Conservation (phyloP, 2,888 invertebrate genomes). For the Frankliniella fusca region DNA sequence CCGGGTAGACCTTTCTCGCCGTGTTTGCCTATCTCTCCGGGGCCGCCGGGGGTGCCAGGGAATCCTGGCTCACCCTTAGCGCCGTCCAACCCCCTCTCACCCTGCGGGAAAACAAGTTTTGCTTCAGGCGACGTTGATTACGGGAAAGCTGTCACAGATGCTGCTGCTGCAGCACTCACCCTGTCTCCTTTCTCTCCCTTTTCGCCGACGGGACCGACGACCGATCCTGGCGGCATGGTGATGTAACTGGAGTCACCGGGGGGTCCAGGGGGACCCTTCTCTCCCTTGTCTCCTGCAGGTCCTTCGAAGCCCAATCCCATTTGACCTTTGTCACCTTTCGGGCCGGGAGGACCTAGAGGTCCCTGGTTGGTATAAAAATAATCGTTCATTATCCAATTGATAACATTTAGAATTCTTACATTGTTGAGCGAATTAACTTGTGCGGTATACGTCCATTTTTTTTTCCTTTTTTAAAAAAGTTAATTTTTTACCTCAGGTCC, state of each 20-base stretch:
- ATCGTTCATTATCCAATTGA: conserved; percentile 25
- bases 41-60: conserved; percentile 65
- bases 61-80: conserved; percentile 65
- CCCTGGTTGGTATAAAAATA: conserved; percentile 53
- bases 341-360: conserved; percentile 62
- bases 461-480: too few relatives aligned
- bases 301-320: conserved; percentile 61
- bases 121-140: conserved; percentile 51
- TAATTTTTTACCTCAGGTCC: conserved; percentile 55
- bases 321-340: conserved; percentile 63
- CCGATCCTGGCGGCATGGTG: neutral
- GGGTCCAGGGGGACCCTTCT: conserved; percentile 60
- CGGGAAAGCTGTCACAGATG: conserved; percentile 40
- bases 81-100: conserved; percentile 59
- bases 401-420: too few relatives aligned
- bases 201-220: conserved; percentile 41
- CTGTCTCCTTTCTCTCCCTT: conserved; percentile 41
- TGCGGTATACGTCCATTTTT: neutral
- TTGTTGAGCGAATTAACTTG: neutral
- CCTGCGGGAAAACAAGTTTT: conserved; percentile 45
- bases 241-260: conserved; percentile 48
- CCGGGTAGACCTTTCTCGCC: conserved; percentile 89
- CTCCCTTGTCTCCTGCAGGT: conserved; percentile 57
- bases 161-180: conserved; percentile 35
- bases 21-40: conserved; percentile 62